Evolutionary conservation across 2,113 vertebrate species (phyloP).

Genomic region (Pheucticus melanocephalus): DNA sequence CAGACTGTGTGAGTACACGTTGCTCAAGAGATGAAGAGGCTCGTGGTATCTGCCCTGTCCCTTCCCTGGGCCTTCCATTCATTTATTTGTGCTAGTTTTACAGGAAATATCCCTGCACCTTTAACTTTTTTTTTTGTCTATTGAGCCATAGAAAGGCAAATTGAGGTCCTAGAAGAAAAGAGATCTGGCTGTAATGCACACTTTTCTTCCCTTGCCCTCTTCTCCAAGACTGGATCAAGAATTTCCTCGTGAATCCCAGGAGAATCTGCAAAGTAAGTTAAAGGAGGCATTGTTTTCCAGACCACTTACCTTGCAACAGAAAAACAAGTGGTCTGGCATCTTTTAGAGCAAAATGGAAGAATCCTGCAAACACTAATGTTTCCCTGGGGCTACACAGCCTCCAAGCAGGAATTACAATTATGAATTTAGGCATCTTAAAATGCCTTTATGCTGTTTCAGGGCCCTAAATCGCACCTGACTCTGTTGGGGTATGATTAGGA

Average conservation of each 20-base stretch:
- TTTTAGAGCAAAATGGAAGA: neutral
- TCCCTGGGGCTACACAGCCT: neutral
- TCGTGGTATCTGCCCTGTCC: neutral
- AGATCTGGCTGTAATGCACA: neutral
- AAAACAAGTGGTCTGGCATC: neutral
- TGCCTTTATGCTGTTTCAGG: neutral
- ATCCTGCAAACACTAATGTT: neutral
- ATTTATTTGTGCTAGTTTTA: neutral
- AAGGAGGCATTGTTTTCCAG: neutral
- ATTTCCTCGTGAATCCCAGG: neutral
- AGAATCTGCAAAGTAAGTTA: neutral
- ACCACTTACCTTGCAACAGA: neutral
- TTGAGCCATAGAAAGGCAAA: neutral
- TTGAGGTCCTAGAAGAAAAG: neutral
- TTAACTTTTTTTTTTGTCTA: neutral
- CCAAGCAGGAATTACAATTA: neutral
- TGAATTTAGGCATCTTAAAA: neutral
- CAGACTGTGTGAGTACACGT: accelerated
- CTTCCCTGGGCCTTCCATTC: neutral
- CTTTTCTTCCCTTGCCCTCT: neutral
- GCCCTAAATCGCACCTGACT: neutral
- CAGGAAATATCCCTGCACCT: neutral
- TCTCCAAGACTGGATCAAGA: neutral
- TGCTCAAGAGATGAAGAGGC: neutral
- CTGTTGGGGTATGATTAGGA: neutral